phyloP scores from a whole-genome alignment of 2,888 invertebrate species.

The Lithophane socia region DNA sequence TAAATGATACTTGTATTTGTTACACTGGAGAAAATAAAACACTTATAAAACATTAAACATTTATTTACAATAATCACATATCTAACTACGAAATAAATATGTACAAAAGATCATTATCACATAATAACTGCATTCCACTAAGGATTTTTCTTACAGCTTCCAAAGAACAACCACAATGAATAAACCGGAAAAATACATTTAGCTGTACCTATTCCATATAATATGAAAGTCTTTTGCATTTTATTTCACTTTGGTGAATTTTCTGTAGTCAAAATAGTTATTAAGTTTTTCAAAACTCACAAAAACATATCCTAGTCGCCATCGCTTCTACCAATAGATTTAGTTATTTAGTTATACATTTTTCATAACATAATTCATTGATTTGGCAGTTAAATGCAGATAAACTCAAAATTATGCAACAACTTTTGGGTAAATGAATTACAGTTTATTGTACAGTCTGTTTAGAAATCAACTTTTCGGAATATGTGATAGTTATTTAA shows the following conservation, averaged over 20 bases:
- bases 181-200: conserved; percentile 26
- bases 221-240: conserved; percentile 29
- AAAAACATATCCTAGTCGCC: neutral
- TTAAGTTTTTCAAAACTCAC: neutral
- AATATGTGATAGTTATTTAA: neutral
- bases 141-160: conserved; percentile 24
- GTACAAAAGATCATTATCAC: conserved; percentile 80
- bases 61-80: conserved; percentile 79
- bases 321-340: neutral
- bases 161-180: conserved; percentile 27
- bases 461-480: conserved; percentile 5
- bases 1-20: neutral
- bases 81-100: conserved; percentile 78
- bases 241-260: conserved; percentile 35
- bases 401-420: conserved; percentile 38
- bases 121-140: conserved; percentile 68
- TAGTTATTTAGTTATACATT: conserved; percentile 15
- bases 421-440: conserved; percentile 35
- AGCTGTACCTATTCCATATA: conserved; percentile 9
- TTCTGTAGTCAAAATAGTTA: neutral
- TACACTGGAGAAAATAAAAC: conserved; percentile 38
- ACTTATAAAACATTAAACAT: conserved; percentile 72
- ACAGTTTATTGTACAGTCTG: conserved; percentile 3
- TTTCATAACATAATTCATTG: conserved; percentile 4
- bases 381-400: conserved; percentile 26